Conservation (phyloP, 2,888 invertebrate genomes). For the Caenorhabditis panamensis region DNA sequence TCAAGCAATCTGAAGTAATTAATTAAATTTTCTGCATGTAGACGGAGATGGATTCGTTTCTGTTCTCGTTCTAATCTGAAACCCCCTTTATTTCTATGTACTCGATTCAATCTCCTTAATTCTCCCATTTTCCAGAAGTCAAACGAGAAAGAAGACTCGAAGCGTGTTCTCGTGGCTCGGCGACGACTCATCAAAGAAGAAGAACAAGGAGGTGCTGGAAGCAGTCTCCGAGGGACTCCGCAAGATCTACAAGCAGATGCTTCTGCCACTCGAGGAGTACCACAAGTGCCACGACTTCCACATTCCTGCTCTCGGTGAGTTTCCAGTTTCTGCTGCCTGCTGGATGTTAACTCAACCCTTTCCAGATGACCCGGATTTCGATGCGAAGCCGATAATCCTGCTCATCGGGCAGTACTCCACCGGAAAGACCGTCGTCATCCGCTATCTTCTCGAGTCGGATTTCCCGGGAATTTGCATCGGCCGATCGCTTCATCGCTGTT, state of each 20-base stretch:
- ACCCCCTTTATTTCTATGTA: too few species aligned
- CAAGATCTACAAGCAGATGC: constrained; percentile 92
- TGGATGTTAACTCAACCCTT: constrained; percentile 1
- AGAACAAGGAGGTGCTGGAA: constrained; percentile 84
- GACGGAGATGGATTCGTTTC: too few species aligned
- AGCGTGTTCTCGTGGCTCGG: constrained; percentile 80
- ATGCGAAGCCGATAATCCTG: constrained; percentile 97
- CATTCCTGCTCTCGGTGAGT: constrained; percentile 87
- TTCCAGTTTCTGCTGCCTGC: too few species aligned
- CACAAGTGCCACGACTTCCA: constrained; percentile 97
- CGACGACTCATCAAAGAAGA: constrained; percentile 77
- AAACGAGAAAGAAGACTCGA: constrained; percentile 60
- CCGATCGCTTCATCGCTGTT: constrained; percentile 96
- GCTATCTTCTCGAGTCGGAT: constrained; percentile 89
- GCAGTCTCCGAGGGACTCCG: constrained; percentile 95
- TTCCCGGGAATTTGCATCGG: constrained; percentile 98
- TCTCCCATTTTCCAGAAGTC: constrained; percentile 43
- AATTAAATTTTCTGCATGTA: too few species aligned
- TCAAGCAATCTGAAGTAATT: background rate
- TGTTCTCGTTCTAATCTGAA: too few species aligned
- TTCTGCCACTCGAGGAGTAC: constrained; percentile 91
- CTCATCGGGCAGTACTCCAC: constrained; percentile 98
- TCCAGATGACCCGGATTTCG: constrained; percentile 94
- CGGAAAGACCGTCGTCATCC: constrained; percentile 96
- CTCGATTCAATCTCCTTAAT: background rate